Evolutionary conservation across 2,888 invertebrate genomes (phyloP).

Genomic region (Chesias legatella): DNA sequence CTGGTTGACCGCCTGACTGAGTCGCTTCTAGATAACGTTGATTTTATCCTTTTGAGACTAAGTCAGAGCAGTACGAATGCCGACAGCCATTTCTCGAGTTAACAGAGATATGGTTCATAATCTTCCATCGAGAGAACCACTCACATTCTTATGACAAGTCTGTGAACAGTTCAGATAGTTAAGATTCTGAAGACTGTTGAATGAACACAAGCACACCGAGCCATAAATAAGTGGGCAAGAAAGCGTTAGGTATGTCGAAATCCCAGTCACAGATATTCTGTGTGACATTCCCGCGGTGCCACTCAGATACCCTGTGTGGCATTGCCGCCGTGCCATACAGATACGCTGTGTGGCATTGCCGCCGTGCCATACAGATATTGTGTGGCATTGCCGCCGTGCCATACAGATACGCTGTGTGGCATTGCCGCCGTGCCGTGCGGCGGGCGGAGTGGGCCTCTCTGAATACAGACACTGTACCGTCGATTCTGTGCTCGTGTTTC

Average conservation of each 20-base stretch:
- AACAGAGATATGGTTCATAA: conserved; percentile 10
- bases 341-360: conserved; percentile 23
- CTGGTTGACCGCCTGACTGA: no score
- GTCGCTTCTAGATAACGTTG: no score
- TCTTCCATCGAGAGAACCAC: not conserved
- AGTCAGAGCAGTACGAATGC: conserved; percentile 43
- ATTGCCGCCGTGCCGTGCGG: conserved; percentile 51
- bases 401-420: conserved; percentile 23
- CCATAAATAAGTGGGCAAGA: conserved; percentile 69
- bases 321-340: conserved; percentile 46
- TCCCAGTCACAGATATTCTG: conserved; percentile 66
- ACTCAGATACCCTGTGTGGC: conserved; percentile 40
- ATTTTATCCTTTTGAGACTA: conserved; percentile 11
- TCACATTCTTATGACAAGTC: no score
- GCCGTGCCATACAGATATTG: conserved; percentile 48
- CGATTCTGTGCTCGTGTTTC: conserved; percentile 29
- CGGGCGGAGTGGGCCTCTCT: conserved; percentile 43
- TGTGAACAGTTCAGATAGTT: not conserved
- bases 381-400: conserved; percentile 25
- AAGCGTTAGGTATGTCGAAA: conserved; percentile 73
- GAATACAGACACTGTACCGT: conserved; percentile 58
- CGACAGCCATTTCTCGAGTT: conserved; percentile 7
- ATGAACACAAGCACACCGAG: conserved; percentile 73
- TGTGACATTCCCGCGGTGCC: conserved; percentile 24
- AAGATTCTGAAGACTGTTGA: conserved; percentile 24